Percentiles rank a stretch among this genome's conserved stretches.
phyloP scores from a whole-genome alignment of 2,113 vertebrate species.

The Procavia capensis region DNA sequence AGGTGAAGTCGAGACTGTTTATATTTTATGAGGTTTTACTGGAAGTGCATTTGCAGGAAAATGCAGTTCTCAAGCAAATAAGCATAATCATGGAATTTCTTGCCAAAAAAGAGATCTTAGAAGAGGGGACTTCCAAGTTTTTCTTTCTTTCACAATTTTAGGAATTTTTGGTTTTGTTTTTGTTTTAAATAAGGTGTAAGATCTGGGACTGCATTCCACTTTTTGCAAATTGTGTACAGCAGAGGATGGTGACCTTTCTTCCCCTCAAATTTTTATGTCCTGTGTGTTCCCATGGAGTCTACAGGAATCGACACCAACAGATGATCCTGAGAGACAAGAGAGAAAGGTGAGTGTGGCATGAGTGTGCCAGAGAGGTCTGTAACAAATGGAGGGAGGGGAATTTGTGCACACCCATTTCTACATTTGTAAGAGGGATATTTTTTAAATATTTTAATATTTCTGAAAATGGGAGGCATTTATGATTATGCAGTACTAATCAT shows the following conservation, averaged over 20 bases:
- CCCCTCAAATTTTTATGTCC: not conserved
- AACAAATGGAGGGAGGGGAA: not conserved
- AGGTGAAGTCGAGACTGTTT: slow-evolving; percentile 51
- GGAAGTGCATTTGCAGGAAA: slow-evolving; percentile 47
- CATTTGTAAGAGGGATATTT: not conserved
- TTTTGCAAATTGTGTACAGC: not conserved
- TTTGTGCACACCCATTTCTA: not conserved
- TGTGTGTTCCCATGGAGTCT: not conserved
- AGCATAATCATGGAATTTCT: slow-evolving; percentile 45
- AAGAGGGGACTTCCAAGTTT: slow-evolving; percentile 63
- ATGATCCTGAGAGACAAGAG: not conserved
- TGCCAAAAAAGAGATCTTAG: slow-evolving; percentile 62
- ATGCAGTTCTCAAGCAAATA: slow-evolving; percentile 43
- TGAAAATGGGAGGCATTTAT: not conserved
- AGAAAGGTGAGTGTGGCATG: not conserved
- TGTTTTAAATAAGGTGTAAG: slow-evolving; percentile 57
- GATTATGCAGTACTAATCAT: not conserved
- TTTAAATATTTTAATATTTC: slow-evolving; percentile 27
- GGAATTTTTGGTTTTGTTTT: not conserved
- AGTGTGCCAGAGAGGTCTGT: not conserved
- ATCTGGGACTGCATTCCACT: not conserved
- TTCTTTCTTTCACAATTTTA: slow-evolving; percentile 43
- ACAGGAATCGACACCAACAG: not conserved
- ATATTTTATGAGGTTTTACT: slow-evolving; percentile 57
- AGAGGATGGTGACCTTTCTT: not conserved